Percentiles rank a stretch among this genome's conserved stretches.
phyloP scores from a whole-genome alignment of 2,113 vertebrate genomes.

The Laticauda laticaudata region DNA sequence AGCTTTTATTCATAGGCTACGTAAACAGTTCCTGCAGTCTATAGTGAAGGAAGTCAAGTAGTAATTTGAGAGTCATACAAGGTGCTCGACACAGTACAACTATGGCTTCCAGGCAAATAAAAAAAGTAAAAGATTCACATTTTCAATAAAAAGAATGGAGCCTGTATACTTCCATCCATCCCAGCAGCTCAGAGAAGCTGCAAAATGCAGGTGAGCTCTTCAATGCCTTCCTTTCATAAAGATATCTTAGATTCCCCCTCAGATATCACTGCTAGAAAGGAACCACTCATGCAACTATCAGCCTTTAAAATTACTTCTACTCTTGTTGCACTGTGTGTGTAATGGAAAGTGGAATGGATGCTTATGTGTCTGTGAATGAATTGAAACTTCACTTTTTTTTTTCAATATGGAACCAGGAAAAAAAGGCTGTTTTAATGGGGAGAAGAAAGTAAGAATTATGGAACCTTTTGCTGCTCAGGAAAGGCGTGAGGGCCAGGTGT shows the following conservation, averaged over 20 bases:
- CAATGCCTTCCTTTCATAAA: not conserved
- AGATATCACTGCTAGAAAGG: not conserved
- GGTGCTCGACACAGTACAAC: not conserved
- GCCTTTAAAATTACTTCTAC: not conserved
- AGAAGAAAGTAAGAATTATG: not conserved
- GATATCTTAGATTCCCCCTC: not conserved
- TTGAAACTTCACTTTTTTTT: not conserved
- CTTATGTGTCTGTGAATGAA: not conserved
- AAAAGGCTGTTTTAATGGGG: not conserved
- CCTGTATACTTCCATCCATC: not conserved
- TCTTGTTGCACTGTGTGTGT: not conserved
- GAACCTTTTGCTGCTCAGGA: not conserved
- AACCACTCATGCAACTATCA: not conserved
- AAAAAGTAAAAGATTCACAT: not conserved
- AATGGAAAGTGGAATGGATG: not conserved
- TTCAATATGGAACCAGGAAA: not conserved
- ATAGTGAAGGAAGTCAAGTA: not conserved
- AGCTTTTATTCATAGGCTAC: not conserved
- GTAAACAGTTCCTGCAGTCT: not conserved
- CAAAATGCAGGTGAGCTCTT: not conserved
- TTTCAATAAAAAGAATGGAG: not conserved
- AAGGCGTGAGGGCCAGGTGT: not conserved
- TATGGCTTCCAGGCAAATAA: not conserved
- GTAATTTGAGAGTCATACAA: not conserved
- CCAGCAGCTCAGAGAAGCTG: not conserved